phyloP scores from a whole-genome alignment of 1,140 invertebrate species.

The Drosophila melanica region DNA sequence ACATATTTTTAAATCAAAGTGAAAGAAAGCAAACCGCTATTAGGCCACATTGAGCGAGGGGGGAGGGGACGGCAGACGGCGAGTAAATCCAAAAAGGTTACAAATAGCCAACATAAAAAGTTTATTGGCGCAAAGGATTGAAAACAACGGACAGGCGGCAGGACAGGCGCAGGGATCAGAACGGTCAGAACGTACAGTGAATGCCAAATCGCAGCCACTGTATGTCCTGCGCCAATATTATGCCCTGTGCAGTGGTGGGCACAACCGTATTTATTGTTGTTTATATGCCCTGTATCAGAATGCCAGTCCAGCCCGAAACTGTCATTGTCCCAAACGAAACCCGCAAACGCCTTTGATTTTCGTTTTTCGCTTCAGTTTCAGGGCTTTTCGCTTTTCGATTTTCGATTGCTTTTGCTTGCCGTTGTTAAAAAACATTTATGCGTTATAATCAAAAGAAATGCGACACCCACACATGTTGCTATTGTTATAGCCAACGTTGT shows the following conservation, averaged over 20 bases:
- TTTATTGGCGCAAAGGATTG: constrained; percentile 81
- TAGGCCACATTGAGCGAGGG: constrained; percentile 64
- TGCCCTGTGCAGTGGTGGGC: constrained; percentile 60
- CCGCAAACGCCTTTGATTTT: constrained; percentile 69
- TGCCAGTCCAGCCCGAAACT: constrained; percentile 36
- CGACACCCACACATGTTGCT: constrained; percentile 57
- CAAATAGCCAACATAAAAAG: constrained; percentile 80
- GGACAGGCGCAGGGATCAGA: constrained; percentile 12
- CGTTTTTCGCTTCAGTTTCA: constrained; percentile 50
- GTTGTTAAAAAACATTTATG: constrained; percentile 82
- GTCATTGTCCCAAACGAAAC: constrained; percentile 36
- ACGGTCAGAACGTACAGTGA: constrained; percentile 48
- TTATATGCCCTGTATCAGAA: constrained; percentile 59
- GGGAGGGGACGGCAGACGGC: constrained; percentile 8
- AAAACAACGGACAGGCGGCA: constrained; percentile 58
- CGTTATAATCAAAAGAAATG: constrained; percentile 73
- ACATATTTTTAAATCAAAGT: constrained; percentile 82
- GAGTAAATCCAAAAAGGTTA: constrained; percentile 74
- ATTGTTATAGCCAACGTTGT: constrained; percentile 17
- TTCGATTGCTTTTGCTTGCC: constrained; percentile 74
- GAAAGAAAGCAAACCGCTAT: constrained; percentile 68
- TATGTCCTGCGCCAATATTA: constrained; percentile 57
- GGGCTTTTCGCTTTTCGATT: constrained; percentile 38
- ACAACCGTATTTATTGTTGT: constrained; percentile 80
- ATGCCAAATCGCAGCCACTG: constrained; percentile 63